Evolutionary conservation across 2,888 invertebrate species (phyloP), one percentile per base, ranked within the genome.

Genomic region (Cactoblastis cactorum): DNA sequence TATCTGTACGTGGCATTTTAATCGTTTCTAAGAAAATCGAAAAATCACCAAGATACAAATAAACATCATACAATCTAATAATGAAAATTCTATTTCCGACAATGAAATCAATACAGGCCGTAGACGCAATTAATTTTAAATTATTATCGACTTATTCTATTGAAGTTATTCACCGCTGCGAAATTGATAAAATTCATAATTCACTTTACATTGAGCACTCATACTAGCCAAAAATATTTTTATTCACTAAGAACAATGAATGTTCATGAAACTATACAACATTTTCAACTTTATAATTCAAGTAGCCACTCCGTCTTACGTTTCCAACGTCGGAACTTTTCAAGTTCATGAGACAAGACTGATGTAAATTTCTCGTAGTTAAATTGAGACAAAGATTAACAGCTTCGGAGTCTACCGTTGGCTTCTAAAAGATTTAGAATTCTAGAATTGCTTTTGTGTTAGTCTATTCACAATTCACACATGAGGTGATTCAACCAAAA

Each of bases 381-480:
- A 46, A 33, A 45, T 32, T 3, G 35, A 22, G 46, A 46, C 46
- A 35, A 9, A 46, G 46, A 46, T 35, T 35, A 46, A 46, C 19
- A 33, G 35, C 34, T 35, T 19, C 22, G 14, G 3, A 35, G 35
- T 9, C 6, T 4, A 35, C 24, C n/a, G 11, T 24, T 14, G 41
- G 24, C 41, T 14, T 22, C 24, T 22, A 19, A 39, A n/a, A 39
- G 8, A 41, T 24, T 1, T 2, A 38, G 28, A 28, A 28, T 9
- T 4, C 5, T 1, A 28, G 9, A 28, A 6, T 1, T 28, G 28
- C 8, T 6, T 28, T 28, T 22, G 22, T 22, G 3, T 22, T 22
- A 4, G n/a, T n/a, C n/a, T n/a, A n/a, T n/a, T n/a, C n/a, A n/a
- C n/a, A n/a, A n/a, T n/a, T n/a, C n/a, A n/a, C n/a, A n/a, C n/a